phyloP scores from a whole-genome alignment of 1,140 invertebrate species.

The Heterodera schachtii region DNA sequence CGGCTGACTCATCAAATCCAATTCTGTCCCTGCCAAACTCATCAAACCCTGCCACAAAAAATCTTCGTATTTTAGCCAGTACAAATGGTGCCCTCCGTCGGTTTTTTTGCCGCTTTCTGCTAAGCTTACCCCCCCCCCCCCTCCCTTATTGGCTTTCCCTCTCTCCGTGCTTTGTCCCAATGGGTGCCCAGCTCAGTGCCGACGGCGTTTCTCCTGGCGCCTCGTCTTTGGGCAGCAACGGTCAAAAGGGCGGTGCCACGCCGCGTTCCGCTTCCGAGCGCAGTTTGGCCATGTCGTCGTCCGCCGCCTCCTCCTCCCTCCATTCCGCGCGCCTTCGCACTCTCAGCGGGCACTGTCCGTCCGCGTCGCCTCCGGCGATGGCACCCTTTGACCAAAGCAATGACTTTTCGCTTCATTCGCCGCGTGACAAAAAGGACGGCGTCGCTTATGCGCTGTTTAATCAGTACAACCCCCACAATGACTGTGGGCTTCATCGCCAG shows the following conservation, averaged over 20 bases:
- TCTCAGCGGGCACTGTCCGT: slow-evolving; percentile 2
- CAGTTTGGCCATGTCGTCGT: background rate
- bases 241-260: background rate
- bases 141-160: background rate
- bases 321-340: background rate
- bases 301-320: slow-evolving; percentile 1
- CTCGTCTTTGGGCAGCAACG: slow-evolving; percentile 12
- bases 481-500: background rate
- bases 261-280: slow-evolving; percentile 9
- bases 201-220: slow-evolving; percentile 4
- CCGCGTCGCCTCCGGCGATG: background rate
- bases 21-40: background rate
- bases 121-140: background rate
- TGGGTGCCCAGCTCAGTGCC: slow-evolving; percentile 10
- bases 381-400: background rate
- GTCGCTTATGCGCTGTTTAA: background rate
- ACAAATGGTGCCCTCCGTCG: background rate
- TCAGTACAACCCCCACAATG: background rate
- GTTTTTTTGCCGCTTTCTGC: background rate
- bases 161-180: background rate
- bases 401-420: background rate
- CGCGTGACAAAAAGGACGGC: background rate
- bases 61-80: background rate
- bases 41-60: background rate
- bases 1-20: background rate